Percentiles rank a stretch among this genome's conserved stretches.
Conservation (phyloP, 2,888 invertebrate genomes). For the Drosophila nr. perissopoda region DNA sequence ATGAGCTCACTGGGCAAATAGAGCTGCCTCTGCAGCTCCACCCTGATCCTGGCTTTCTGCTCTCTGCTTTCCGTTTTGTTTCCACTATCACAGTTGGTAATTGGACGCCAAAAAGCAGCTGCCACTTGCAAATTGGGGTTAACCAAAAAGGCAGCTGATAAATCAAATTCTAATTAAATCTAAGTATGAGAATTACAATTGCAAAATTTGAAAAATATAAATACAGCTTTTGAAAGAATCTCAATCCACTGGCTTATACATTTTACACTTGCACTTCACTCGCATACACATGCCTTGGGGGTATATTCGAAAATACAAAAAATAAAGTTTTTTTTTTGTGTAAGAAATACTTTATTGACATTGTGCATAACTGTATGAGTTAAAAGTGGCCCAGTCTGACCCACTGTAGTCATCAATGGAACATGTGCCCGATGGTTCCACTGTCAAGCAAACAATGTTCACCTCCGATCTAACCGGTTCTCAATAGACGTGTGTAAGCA, state of each 20-base stretch:
- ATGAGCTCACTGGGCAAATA: slow-evolving; percentile 43
- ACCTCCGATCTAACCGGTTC: not conserved
- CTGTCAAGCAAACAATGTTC: not conserved
- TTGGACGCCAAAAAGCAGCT: slow-evolving; percentile 50
- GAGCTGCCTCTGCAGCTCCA: slow-evolving; percentile 1
- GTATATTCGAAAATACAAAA: not conserved
- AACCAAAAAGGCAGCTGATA: slow-evolving; percentile 29
- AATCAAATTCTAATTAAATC: slow-evolving; percentile 46
- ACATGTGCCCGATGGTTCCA: not conserved
- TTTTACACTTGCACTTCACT: not conserved
- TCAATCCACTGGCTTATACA: not conserved
- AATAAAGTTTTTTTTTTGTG: not conserved
- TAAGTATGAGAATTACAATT: not conserved
- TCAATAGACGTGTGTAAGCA: not conserved
- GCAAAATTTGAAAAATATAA: not conserved
- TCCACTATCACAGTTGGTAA: slow-evolving; percentile 15
- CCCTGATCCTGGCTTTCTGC: slow-evolving; percentile 1
- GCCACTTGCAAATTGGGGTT: slow-evolving; percentile 55
- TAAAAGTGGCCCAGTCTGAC: not conserved
- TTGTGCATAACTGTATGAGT: not conserved
- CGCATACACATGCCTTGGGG: not conserved
- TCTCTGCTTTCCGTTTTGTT: not conserved
- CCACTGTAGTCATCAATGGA: not conserved
- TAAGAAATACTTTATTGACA: not conserved
- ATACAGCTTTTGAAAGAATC: not conserved